Evolutionary conservation across 2,797 vertebrate species (phyloP).

Genomic region (Gymnothorax reevesii): DNA sequence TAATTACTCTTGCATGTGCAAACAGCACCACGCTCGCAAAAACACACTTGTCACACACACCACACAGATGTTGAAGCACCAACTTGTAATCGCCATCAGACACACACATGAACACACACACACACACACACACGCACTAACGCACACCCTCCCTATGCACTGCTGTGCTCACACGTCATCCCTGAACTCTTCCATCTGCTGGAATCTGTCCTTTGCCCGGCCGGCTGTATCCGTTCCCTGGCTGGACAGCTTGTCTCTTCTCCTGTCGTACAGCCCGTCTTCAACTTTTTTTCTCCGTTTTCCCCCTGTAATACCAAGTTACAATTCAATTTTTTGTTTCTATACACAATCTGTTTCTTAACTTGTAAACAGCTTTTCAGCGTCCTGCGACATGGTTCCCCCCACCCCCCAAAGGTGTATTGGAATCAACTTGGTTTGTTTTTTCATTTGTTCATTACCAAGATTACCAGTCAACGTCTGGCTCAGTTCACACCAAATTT

Average conservation of each 20-base stretch:
- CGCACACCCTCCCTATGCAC: neutral
- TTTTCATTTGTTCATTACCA: no score
- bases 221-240: neutral
- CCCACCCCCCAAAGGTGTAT: no score
- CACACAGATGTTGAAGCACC: no score
- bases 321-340: constrained; percentile 55
- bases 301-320: constrained; percentile 48
- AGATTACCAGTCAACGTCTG: no score
- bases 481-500: no score
- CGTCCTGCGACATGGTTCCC: no score
- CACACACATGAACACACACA: no score
- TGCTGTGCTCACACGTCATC: constrained; percentile 5
- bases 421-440: no score
- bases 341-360: neutral
- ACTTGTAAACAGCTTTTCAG: neutral
- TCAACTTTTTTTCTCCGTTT: constrained; percentile 40
- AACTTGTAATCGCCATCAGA: no score
- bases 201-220: constrained; percentile 4
- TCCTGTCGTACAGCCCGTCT: constrained; percentile 14
- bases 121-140: neutral
- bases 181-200: neutral
- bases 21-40: no score
- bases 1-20: no score
- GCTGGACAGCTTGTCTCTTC: neutral
- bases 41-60: no score